A percentile compares a stretch with the other conserved stretches of the same genome.
Evolutionary conservation across 2,113 vertebrate species (phyloP).

Genomic region (Rhagologus leucostigma): DNA sequence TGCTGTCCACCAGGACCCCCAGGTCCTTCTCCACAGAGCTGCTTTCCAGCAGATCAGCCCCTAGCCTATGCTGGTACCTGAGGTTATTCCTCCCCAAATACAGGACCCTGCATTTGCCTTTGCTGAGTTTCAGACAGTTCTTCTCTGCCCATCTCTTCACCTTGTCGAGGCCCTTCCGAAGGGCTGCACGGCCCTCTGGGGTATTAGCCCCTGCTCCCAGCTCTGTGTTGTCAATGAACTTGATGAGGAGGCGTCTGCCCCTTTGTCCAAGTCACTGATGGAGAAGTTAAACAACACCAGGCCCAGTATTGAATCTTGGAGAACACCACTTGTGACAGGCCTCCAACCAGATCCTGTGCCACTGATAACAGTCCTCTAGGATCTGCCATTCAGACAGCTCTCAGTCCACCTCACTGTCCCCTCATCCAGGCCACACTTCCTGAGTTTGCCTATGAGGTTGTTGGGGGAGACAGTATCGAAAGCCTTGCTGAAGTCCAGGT

Average conservation of each 20-base stretch:
- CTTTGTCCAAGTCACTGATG: neutral
- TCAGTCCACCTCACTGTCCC: neutral
- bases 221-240: neutral
- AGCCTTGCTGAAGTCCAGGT: neutral
- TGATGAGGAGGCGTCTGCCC: neutral
- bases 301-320: neutral
- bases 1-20: neutral
- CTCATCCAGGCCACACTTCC: neutral
- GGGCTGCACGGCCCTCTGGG: neutral
- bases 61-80: neutral
- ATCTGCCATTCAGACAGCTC: neutral
- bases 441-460: neutral
- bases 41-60: neutral
- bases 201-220: neutral
- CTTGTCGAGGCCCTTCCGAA: neutral
- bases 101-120: neutral
- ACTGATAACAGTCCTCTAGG: neutral
- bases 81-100: neutral
- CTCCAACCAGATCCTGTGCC: neutral
- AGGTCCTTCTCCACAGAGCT: neutral
- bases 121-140: neutral
- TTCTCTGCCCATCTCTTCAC: neutral
- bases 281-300: neutral
- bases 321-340: neutral
- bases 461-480: neutral